Conservation (phyloP, 2,797 vertebrate species). For the Rhinoraja longicauda region DNA sequence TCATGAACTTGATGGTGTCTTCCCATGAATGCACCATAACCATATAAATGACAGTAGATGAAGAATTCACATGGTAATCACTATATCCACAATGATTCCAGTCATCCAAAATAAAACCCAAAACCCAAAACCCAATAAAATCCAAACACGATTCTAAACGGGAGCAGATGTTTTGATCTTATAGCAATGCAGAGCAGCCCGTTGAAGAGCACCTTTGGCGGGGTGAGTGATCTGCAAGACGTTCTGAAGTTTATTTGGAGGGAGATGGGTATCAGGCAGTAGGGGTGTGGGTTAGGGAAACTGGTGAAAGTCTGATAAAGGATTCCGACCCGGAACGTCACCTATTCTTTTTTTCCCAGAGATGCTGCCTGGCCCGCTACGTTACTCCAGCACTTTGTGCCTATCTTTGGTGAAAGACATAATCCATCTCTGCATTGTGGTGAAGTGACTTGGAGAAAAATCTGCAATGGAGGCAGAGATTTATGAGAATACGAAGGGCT, state of each 20-base stretch:
- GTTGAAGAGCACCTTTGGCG: not conserved
- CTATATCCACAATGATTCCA: not conserved
- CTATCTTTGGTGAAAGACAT: not conserved
- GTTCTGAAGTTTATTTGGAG: not conserved
- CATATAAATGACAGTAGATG: not conserved
- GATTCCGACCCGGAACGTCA: too few relatives aligned
- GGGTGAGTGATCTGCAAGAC: not conserved
- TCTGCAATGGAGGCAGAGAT: not conserved
- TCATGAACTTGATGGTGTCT: too few relatives aligned
- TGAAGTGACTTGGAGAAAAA: not conserved
- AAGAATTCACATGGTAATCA: not conserved
- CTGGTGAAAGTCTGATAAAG: too few relatives aligned
- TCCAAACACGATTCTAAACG: not conserved
- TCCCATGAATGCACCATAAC: too few relatives aligned
- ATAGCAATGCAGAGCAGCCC: not conserved
- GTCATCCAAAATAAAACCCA: not conserved
- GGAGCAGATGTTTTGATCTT: not conserved
- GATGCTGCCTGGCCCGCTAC: too few relatives aligned
- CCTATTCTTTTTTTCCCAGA: too few relatives aligned
- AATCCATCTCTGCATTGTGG: not conserved
- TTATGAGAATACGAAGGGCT: not conserved
- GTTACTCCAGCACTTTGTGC: too few relatives aligned
- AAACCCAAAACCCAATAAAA: not conserved
- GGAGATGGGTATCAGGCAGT: not conserved
- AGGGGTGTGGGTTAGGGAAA: not conserved